phyloP scores from a whole-genome alignment of 2,888 invertebrate species.

The Mimachlamys varia region DNA sequence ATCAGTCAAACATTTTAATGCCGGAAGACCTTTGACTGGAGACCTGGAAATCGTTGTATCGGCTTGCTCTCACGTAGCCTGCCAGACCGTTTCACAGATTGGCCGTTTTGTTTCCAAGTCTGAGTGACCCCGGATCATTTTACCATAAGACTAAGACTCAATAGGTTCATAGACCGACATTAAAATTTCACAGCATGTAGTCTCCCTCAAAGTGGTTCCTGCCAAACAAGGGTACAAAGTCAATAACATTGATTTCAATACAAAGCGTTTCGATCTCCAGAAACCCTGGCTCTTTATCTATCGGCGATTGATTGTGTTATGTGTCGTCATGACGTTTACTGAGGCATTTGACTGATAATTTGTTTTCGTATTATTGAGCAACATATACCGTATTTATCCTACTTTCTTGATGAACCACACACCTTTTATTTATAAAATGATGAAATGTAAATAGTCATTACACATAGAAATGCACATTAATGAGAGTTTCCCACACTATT shows the following conservation, averaged over 20 bases:
- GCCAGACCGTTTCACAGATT: neutral
- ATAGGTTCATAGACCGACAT: neutral
- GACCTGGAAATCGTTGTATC: slow-evolving; percentile 7
- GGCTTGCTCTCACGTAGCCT: neutral
- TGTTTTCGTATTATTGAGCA: neutral
- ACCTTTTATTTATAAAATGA: too few species aligned
- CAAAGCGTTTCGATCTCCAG: slow-evolving; percentile 24
- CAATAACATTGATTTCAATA: slow-evolving; percentile 20
- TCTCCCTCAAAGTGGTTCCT: slow-evolving; percentile 24
- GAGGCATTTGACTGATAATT: neutral
- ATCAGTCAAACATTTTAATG: neutral
- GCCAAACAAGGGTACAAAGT: slow-evolving; percentile 28
- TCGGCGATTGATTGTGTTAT: neutral
- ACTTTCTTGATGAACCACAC: neutral
- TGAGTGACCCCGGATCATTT: slow-evolving; percentile 23
- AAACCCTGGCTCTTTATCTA: slow-evolving; percentile 5
- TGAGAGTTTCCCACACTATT: too few species aligned
- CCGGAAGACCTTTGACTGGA: neutral
- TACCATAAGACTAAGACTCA: slow-evolving; percentile 1
- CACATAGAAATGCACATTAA: too few species aligned
- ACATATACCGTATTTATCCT: neutral
- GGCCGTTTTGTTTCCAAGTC: neutral
- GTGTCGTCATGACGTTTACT: slow-evolving; percentile 12
- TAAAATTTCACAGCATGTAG: slow-evolving; percentile 4
- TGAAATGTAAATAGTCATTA: too few species aligned